Conservation (phyloP, 2,113 vertebrate species). For the Harpagus bidentatus region DNA sequence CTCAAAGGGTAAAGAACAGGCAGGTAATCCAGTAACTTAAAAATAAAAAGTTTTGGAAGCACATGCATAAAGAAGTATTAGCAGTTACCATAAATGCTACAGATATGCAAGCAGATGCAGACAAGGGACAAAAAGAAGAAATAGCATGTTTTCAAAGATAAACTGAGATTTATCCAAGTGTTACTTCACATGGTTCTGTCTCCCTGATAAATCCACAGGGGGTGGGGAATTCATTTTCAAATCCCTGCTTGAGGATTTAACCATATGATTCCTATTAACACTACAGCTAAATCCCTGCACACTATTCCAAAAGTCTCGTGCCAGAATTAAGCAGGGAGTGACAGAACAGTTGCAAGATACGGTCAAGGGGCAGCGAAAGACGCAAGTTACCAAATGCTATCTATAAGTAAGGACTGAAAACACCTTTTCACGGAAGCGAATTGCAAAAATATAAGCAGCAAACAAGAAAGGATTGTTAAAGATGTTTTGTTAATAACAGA, state of each 20-base stretch:
- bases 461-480: neutral
- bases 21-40: neutral
- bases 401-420: neutral
- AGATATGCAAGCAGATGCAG: neutral
- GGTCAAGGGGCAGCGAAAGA: neutral
- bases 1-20: neutral
- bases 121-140: neutral
- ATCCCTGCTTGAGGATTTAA: neutral
- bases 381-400: rapidly evolving
- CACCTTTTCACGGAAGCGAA: neutral
- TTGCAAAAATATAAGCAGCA: neutral
- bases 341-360: no score
- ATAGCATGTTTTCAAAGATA: neutral
- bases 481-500: no score
- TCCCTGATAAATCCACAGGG: neutral
- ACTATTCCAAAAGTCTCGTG: neutral
- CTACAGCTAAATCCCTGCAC: neutral
- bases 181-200: neutral
- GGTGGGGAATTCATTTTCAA: neutral
- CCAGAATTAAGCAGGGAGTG: neutral
- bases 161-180: neutral
- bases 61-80: neutral
- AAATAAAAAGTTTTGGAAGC: neutral
- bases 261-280: neutral
- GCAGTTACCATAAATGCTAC: neutral